Evolutionary conservation across 1,140 invertebrate species (phyloP).

Genomic region (Macrostomum lignano): DNA sequence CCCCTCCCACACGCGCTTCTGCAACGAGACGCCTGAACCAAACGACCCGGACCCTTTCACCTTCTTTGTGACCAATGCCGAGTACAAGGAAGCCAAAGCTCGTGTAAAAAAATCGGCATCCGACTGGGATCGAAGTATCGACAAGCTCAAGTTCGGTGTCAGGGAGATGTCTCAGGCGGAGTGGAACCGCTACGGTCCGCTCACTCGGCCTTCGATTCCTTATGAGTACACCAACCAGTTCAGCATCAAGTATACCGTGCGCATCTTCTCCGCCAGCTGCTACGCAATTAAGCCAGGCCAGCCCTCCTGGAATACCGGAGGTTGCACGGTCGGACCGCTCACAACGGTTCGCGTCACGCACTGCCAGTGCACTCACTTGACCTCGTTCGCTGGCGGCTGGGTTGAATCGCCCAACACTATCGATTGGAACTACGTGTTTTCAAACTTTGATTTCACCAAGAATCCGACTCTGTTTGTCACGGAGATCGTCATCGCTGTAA

Average conservation of each 20-base stretch:
- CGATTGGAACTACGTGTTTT: slow-evolving; percentile 25
- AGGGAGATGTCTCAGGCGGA: not conserved
- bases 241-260: slow-evolving; percentile 1
- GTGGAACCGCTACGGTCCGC: not conserved
- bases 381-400: slow-evolving; percentile 24
- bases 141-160: slow-evolving; percentile 1
- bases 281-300: too few relatives aligned
- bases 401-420: slow-evolving; percentile 24
- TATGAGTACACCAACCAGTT: slow-evolving; percentile 3
- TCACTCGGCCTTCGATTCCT: not conserved
- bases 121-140: not conserved
- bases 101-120: not conserved
- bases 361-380: slow-evolving; percentile 22
- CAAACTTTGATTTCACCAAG: slow-evolving; percentile 30
- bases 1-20: not conserved
- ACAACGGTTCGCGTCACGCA: slow-evolving; percentile 10
- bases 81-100: not conserved
- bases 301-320: not conserved
- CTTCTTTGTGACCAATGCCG: not conserved
- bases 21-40: not conserved
- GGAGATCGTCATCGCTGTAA: slow-evolving; percentile 25
- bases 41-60: slow-evolving; percentile 1
- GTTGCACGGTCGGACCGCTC: slow-evolving; percentile 3
- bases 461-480: slow-evolving; percentile 33
- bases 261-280: not conserved